phyloP scores from a whole-genome alignment of 1,140 invertebrate species.

The Temnothorax curvispinosus region DNA sequence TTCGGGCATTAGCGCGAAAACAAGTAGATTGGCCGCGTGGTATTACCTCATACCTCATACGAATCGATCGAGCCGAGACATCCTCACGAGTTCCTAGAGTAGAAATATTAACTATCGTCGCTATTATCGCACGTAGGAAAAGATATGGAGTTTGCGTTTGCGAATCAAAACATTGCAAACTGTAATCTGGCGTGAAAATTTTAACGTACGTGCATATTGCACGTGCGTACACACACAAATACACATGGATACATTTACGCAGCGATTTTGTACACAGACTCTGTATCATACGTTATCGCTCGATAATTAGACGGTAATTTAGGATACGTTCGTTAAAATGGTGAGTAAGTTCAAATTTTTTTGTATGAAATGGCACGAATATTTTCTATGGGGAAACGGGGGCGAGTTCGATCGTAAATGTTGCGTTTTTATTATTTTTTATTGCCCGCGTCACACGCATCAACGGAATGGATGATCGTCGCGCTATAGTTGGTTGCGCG shows the following conservation, averaged over 20 bases:
- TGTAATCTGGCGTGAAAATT: background rate
- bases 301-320: constrained; percentile 42
- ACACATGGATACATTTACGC: constrained; percentile 4
- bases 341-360: constrained; percentile 69
- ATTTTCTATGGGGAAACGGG: constrained; percentile 67
- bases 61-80: constrained; percentile 29
- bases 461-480: constrained; percentile 24
- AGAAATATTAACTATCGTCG: constrained; percentile 26
- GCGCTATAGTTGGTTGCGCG: background rate
- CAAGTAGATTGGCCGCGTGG: background rate
- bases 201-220: background rate
- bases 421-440: constrained; percentile 62
- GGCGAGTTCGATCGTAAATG: constrained; percentile 53
- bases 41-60: background rate
- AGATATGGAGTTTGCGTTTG: constrained; percentile 1
- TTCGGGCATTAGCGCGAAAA: background rate
- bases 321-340: constrained; percentile 53
- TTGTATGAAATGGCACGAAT: constrained; percentile 74
- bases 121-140: background rate
- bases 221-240: background rate
- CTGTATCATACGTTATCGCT: constrained; percentile 73
- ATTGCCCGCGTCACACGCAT: background rate
- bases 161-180: background rate
- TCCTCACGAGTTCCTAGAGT: constrained; percentile 70
- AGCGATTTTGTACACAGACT: constrained; percentile 74